Conservation (phyloP, 2,797 vertebrate species). For the Apogon talboti region DNA sequence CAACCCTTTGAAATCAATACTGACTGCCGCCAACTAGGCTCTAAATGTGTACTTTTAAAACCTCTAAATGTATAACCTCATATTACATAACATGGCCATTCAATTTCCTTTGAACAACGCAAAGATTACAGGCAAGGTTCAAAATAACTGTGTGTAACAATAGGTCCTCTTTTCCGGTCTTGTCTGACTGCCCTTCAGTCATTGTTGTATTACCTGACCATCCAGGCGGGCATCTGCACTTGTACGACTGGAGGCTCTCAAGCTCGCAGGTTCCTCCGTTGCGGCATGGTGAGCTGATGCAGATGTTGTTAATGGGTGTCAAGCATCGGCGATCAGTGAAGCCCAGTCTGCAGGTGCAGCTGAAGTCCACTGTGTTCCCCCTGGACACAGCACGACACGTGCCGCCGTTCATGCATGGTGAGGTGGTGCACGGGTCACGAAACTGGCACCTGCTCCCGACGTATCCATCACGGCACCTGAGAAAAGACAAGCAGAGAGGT, state of each 20-base stretch:
- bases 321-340: slow-evolving; percentile 92
- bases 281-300: slow-evolving; percentile 91
- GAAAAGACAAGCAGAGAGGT: slow-evolving; percentile 22
- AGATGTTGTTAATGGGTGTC: slow-evolving; percentile 91
- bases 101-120: no score
- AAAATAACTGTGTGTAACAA: no score
- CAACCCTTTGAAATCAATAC: no score
- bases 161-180: no score
- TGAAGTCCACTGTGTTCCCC: slow-evolving; percentile 82
- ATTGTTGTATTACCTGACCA: slow-evolving; percentile 88
- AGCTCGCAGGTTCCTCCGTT: slow-evolving; percentile 95
- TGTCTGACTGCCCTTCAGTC: no score
- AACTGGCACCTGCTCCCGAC: slow-evolving; percentile 90
- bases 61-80: no score
- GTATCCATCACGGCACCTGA: slow-evolving; percentile 87
- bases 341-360: slow-evolving; percentile 89
- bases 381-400: slow-evolving; percentile 84
- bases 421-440: slow-evolving; percentile 89
- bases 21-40: no score
- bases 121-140: no score
- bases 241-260: slow-evolving; percentile 85
- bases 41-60: no score
- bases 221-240: slow-evolving; percentile 92
- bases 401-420: slow-evolving; percentile 91
- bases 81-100: no score